These are phyloP conservation scores for Pristionchus exspectatus DNA, from an alignment of 2,888 invertebrate genomes.

Conservation along the genomic window DNA sequence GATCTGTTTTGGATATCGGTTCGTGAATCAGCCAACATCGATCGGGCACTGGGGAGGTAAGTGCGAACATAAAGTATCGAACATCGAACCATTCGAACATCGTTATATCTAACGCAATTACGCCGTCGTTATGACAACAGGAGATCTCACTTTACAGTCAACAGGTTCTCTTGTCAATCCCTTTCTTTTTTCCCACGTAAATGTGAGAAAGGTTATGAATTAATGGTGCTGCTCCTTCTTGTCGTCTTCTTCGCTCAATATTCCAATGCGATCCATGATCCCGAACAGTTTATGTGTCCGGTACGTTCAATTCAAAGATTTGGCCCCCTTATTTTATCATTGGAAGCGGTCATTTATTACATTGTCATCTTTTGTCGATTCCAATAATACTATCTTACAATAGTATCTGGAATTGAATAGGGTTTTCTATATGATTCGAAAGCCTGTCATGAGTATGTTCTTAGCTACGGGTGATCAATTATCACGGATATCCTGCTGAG, in stretches of 20 bases:
- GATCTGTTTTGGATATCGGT: no score
- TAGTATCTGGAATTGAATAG: not conserved
- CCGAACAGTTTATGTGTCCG: constrained; percentile 44
- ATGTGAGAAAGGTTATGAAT: not conserved
- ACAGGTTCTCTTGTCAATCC: not conserved
- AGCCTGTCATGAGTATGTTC: constrained; percentile 54
- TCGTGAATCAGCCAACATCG: no score
- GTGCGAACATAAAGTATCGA: no score
- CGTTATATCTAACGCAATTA: not conserved
- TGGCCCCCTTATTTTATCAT: not conserved
- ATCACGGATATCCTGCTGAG: constrained; percentile 81
- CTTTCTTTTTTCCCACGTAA: not conserved
- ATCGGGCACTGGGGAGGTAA: no score
- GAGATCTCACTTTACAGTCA: not conserved
- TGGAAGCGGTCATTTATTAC: not conserved
- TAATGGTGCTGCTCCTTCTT: not conserved
- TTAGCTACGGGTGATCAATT: constrained; percentile 79
- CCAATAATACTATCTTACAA: not conserved
- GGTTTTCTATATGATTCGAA: not conserved
- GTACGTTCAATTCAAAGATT: not conserved
- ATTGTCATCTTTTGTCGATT: not conserved
- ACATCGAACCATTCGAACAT: not conserved
- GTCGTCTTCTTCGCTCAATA: not conserved
- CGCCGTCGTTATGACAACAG: not conserved
- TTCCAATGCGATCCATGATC: not conserved